Percentiles rank a stretch among this genome's conserved stretches.
These are phyloP conservation scores for Drosophila trapezifrons DNA, from an alignment of 1,140 invertebrate species.

Conservation along the genomic window DNA sequence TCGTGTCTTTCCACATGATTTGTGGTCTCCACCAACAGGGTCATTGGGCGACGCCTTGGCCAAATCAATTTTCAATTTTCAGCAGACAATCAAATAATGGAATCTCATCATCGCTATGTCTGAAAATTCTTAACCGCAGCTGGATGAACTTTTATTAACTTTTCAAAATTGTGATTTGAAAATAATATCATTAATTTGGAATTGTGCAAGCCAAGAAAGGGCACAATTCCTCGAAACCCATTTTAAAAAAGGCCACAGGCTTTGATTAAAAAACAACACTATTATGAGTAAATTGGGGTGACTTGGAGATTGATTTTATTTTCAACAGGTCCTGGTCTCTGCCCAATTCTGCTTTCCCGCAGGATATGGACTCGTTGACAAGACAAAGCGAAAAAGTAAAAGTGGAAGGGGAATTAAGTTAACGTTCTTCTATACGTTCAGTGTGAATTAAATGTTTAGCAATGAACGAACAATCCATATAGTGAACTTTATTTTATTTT, in stretches of 20 bases:
- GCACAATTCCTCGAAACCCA: not conserved
- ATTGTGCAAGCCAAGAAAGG: not conserved
- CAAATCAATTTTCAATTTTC: constrained; percentile 4
- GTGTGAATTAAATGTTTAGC: no score
- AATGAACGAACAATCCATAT: no score
- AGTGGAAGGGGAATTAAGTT: no score
- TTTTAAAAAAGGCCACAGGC: not conserved
- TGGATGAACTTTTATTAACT: not conserved
- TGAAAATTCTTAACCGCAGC: not conserved
- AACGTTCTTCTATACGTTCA: no score
- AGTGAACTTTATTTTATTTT: no score
- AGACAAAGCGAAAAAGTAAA: no score
- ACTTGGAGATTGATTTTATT: not conserved
- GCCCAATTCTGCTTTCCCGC: not conserved
- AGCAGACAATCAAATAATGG: not conserved
- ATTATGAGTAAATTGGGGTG: not conserved
- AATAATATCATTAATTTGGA: constrained; percentile 1
- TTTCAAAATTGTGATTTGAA: not conserved
- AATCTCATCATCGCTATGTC: not conserved
- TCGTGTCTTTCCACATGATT: not conserved
- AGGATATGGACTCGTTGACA: not conserved
- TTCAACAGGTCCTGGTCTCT: no score
- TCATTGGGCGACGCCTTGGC: not conserved
- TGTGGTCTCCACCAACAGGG: not conserved
- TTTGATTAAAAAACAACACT: not conserved